Conservation (phyloP, 2,113 vertebrate genomes). For the Myotis yumanensis region DNA sequence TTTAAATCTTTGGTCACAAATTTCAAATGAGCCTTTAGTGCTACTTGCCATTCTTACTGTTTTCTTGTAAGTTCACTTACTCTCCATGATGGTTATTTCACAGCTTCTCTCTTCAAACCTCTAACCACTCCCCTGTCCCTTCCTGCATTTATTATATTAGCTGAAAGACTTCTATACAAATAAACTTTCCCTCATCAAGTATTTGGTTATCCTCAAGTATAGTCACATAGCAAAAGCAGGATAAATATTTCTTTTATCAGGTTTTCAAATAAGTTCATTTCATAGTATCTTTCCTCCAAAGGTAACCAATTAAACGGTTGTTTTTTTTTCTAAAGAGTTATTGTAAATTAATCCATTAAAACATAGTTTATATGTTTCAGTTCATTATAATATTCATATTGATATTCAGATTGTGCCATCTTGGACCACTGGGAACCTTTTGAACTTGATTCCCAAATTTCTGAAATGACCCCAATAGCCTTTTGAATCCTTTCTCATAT, state of each 20-base stretch:
- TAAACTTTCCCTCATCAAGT: neutral
- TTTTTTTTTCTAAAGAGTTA: neutral
- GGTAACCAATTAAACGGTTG: neutral
- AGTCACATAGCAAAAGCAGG: neutral
- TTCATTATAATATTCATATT: neutral
- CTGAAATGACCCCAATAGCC: neutral
- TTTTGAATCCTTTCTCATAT: neutral
- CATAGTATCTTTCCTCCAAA: neutral
- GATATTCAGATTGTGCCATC: neutral
- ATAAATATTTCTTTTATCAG: neutral
- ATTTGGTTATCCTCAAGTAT: neutral
- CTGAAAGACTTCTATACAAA: neutral
- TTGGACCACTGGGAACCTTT: neutral
- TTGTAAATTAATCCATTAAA: slow-evolving; percentile 8
- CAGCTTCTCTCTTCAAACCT: neutral
- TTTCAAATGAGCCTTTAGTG: neutral
- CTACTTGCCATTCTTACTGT: neutral
- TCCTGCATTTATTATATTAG: neutral
- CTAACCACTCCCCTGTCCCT: neutral
- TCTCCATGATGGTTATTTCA: neutral
- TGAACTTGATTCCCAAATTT: neutral
- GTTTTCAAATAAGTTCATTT: slow-evolving; percentile 10
- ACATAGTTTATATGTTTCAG: neutral
- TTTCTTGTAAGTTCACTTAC: neutral
- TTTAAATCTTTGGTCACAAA: neutral